These are phyloP conservation scores for Drosophila fulvimacula DNA, from an alignment of 2,888 invertebrate species.

Conservation along the genomic window DNA sequence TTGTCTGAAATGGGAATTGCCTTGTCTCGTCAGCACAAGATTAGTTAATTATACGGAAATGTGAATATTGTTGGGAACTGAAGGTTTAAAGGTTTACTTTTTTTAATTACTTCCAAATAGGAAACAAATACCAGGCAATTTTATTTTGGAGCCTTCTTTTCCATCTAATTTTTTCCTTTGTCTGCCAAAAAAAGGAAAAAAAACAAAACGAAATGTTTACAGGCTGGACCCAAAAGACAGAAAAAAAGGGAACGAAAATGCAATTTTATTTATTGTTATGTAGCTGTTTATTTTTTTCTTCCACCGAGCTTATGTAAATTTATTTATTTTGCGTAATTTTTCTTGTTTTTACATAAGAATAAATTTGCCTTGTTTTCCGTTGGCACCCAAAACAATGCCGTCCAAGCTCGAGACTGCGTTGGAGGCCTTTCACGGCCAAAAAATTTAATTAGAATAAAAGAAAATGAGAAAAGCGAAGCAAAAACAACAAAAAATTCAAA, in stretches of 20 bases:
- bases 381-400: constrained; percentile 35
- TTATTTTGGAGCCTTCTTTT: constrained; percentile 52
- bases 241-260: constrained; percentile 65
- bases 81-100: constrained; percentile 55
- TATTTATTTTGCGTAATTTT: constrained; percentile 82
- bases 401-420: constrained; percentile 31
- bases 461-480: constrained; percentile 54
- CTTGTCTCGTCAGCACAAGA: background rate
- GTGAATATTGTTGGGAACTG: constrained; percentile 18
- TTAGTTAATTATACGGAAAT: constrained; percentile 15
- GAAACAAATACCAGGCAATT: constrained; percentile 55
- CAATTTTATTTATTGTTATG: constrained; percentile 82
- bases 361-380: constrained; percentile 68
- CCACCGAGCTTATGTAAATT: constrained; percentile 79
- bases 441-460: constrained; percentile 81
- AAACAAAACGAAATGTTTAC: constrained; percentile 41
- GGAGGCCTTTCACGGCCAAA: constrained; percentile 41
- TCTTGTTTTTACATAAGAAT: constrained; percentile 79
- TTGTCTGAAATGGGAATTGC: background rate
- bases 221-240: constrained; percentile 41
- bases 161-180: constrained; percentile 12
- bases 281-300: constrained; percentile 50
- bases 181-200: constrained; percentile 24
- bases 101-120: constrained; percentile 80
- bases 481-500: constrained; percentile 49